phyloP scores from a whole-genome alignment of 92 coral and sea anemone species.

The Parazoanthus atlanticus region DNA sequence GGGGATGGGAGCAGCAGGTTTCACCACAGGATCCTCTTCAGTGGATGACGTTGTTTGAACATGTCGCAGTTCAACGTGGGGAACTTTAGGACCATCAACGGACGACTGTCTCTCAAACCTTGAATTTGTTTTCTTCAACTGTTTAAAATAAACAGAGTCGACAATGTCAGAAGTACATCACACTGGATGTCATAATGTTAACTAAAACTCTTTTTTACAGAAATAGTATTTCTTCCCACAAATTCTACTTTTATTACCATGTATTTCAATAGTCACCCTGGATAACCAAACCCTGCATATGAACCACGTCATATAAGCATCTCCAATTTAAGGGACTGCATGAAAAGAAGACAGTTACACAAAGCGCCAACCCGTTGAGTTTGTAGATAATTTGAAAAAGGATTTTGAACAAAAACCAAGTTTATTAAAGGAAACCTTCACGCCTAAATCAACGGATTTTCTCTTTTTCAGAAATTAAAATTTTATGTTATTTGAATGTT shows the following conservation, averaged over 20 bases:
- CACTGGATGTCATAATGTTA: not conserved
- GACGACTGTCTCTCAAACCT: not conserved
- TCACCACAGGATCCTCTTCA: not conserved
- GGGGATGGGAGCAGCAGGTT: conserved; percentile 23
- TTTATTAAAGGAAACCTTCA: too few species aligned
- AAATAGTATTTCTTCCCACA: not conserved
- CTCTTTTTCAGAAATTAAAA: too few species aligned
- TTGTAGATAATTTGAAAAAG: not conserved
- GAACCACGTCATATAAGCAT: too few species aligned
- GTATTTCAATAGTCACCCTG: too few species aligned
- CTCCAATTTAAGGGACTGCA: too few species aligned
- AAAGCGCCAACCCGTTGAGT: not conserved
- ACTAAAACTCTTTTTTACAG: not conserved
- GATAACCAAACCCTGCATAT: too few species aligned
- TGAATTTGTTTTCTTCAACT: conserved; percentile 38
- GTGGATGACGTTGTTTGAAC: conserved; percentile 28
- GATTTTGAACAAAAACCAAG: not conserved
- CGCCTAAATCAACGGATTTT: too few species aligned
- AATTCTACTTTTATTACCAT: too few species aligned
- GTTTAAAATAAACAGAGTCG: not conserved
- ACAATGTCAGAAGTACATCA: not conserved
- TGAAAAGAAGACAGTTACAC: too few species aligned
- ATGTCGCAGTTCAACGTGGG: conserved; percentile 75
- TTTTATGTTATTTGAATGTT: too few species aligned
- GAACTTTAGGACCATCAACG: conserved; percentile 41